Evolutionary conservation across 2,888 invertebrate genomes (phyloP).

Genomic region (Autographa gamma): DNA sequence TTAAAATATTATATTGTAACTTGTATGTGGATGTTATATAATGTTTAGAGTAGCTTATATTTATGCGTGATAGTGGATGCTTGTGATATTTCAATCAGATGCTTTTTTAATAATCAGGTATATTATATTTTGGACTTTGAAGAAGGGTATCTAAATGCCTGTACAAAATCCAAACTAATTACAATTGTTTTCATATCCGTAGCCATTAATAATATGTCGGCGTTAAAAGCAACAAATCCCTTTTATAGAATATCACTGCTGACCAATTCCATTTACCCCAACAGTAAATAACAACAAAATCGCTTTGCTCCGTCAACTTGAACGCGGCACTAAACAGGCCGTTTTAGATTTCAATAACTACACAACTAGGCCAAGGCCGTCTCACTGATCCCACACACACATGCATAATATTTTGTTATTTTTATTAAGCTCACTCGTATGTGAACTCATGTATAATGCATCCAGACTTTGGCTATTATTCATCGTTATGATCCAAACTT

Average conservation of each 20-base stretch:
- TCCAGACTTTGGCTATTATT: slow-evolving; percentile 57
- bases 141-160: too few relatives aligned
- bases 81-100: too few relatives aligned
- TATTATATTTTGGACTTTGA: too few relatives aligned
- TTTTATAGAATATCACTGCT: not conserved
- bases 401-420: slow-evolving; percentile 36
- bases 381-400: slow-evolving; percentile 43
- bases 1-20: too few relatives aligned
- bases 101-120: too few relatives aligned
- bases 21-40: too few relatives aligned
- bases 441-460: slow-evolving; percentile 61
- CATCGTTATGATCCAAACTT: slow-evolving; percentile 45
- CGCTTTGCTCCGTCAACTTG: slow-evolving; percentile 26
- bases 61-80: too few relatives aligned
- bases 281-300: not conserved
- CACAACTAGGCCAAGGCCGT: slow-evolving; percentile 49
- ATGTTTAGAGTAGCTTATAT: too few relatives aligned
- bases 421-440: slow-evolving; percentile 51
- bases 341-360: slow-evolving; percentile 56
- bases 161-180: too few relatives aligned
- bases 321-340: slow-evolving; percentile 39
- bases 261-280: not conserved
- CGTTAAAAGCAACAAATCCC: too few relatives aligned
- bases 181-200: too few relatives aligned
- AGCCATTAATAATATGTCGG: too few relatives aligned